Evolutionary conservation across 2,113 vertebrate genomes (phyloP).

Genomic region (Platichthys stellatus): DNA sequence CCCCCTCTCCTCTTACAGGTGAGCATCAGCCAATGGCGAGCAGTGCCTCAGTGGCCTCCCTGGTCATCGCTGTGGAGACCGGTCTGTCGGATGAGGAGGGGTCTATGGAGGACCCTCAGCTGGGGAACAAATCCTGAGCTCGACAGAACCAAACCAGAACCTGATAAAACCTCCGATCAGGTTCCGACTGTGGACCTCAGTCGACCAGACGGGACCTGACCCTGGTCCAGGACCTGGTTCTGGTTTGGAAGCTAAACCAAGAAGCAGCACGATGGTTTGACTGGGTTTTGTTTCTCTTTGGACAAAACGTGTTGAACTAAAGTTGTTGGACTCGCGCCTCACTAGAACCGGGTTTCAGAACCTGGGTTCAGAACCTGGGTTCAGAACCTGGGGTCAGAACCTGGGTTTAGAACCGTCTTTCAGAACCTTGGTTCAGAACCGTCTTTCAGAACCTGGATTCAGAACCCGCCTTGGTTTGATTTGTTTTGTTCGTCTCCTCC

Average conservation of each 20-base stretch:
- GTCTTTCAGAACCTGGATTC: neutral
- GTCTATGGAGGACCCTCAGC: conserved; percentile 47
- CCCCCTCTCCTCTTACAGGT: conserved; percentile 45
- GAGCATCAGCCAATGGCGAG: conserved; percentile 77
- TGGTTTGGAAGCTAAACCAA: conserved; percentile 11
- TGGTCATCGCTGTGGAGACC: conserved; percentile 76
- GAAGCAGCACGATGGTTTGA: conserved; percentile 7
- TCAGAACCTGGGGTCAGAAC: neutral
- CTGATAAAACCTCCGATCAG: neutral
- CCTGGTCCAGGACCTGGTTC: conserved; percentile 30
- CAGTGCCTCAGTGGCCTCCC: conserved; percentile 71
- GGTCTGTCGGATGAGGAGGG: conserved; percentile 77
- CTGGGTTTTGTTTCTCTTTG: neutral
- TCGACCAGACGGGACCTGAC: neutral
- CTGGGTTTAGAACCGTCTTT: neutral
- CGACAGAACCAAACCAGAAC: conserved; percentile 25
- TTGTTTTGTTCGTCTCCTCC: too few species aligned
- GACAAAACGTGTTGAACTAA: neutral
- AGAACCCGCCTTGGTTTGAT: too few species aligned
- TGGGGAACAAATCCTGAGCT: conserved; percentile 72
- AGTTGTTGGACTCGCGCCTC: neutral
- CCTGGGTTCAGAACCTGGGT: too few species aligned
- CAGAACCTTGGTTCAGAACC: too few species aligned
- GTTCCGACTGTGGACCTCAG: neutral
- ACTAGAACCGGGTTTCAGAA: neutral